These are phyloP conservation scores for Eptesicus fuscus DNA, from an alignment of 2,113 vertebrate species.

Conservation along the genomic window DNA sequence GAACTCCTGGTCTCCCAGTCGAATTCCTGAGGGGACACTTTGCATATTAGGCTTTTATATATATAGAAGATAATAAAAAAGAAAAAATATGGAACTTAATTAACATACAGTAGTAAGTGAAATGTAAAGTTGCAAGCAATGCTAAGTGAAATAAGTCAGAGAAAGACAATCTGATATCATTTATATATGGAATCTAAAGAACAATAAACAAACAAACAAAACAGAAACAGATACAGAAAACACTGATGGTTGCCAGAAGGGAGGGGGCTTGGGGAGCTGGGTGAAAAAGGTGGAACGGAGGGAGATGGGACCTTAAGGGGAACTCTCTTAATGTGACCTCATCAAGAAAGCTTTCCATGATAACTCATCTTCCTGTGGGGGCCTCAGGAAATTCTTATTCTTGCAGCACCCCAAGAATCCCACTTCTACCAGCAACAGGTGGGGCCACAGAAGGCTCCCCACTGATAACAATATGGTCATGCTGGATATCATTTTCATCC, in stretches of 20 bases:
- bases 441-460: not conserved
- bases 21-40: too few relatives aligned
- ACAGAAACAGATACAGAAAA: not conserved
- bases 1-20: too few relatives aligned
- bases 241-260: not conserved
- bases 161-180: not conserved
- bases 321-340: not conserved
- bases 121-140: not conserved
- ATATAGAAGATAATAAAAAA: not conserved
- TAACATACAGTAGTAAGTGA: not conserved
- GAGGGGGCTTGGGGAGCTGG: not conserved
- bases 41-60: too few relatives aligned
- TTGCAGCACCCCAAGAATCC: not conserved
- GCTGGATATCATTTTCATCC: slow-evolving; percentile 27
- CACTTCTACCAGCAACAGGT: not conserved
- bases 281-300: not conserved
- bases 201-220: not conserved
- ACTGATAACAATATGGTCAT: not conserved
- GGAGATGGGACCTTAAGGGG: not conserved
- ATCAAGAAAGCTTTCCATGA: not conserved
- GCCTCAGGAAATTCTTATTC: not conserved
- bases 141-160: not conserved
- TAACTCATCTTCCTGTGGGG: not conserved
- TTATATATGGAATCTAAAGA: not conserved
- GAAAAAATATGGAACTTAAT: not conserved